Evolutionary conservation across 2,888 invertebrate genomes (phyloP).

Genomic region (Phania funesta): DNA sequence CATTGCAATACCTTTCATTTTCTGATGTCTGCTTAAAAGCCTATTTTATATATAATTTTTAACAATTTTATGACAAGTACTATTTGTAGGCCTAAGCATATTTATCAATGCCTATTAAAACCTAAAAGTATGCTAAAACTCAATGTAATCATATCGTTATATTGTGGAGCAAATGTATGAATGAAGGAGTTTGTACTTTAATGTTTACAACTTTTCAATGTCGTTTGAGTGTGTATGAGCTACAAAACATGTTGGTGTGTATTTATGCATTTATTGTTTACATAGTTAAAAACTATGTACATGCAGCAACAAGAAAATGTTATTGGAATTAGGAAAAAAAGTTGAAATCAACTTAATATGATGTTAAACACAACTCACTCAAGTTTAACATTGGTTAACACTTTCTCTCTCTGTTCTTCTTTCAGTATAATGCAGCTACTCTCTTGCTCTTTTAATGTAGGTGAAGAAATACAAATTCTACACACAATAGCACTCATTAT

Average conservation of each 20-base stretch:
- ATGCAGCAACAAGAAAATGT: constrained; percentile 3
- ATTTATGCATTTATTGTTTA: constrained; percentile 24
- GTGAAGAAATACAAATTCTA: too few relatives aligned
- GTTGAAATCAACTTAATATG: constrained; percentile 54
- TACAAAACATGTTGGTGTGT: background rate
- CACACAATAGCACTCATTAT: constrained; percentile 52
- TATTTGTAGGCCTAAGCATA: constrained; percentile 50
- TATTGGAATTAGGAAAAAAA: constrained; percentile 18
- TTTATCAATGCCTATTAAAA: constrained; percentile 58
- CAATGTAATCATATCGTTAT: constrained; percentile 21
- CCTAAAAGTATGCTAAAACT: constrained; percentile 56
- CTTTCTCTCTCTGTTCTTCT: constrained; percentile 37
- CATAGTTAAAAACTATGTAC: constrained; percentile 27
- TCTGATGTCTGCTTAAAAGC: constrained; percentile 44
- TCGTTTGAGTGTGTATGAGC: constrained; percentile 30
- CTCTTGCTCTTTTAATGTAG: constrained; percentile 20
- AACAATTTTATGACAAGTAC: constrained; percentile 46
- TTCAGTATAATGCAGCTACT: constrained; percentile 2
- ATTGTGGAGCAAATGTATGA: constrained; percentile 15
- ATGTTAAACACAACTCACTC: constrained; percentile 56
- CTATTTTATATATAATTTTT: constrained; percentile 19
- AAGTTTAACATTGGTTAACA: constrained; percentile 26
- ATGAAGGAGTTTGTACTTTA: constrained; percentile 38
- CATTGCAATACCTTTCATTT: constrained; percentile 34
- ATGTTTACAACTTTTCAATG: constrained; percentile 62